Evolutionary conservation across 2,113 vertebrate species (phyloP), one percentile per base, ranked within the genome.

Genomic region (Hirundichthys speculiger): DNA sequence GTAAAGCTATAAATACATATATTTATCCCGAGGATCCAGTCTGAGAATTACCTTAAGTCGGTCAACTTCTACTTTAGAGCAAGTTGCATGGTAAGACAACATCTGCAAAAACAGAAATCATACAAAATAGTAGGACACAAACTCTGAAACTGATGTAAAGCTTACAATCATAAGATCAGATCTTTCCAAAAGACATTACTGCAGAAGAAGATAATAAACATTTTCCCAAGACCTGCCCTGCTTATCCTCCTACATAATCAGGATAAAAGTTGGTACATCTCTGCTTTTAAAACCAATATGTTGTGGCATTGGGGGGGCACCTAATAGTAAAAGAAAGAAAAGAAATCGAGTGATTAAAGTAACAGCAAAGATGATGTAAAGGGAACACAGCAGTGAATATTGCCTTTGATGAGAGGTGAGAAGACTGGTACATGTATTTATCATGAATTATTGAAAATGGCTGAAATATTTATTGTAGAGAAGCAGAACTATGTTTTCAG

Each of bases 41-140:
- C 5, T 25, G 13, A 49, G 20, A 11, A 25, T 87, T 91, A 94
- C 93, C 91, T 94, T 94, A 15, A 94, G 90, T 65, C 90, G 85
- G 82, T 93, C 93, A 20, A 94, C 93, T 82, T 94, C 93, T 53
- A 90, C 90, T 73, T 93, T 94, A 62, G 93, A 93, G 77, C 92
- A 94, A 21, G 93, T 94, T 9, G 91, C 93, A 48, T 94, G 93
- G 71, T 94, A 94, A 25, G 93, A 94, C 82, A 94, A 70, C 93
- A 94, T 92, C 93, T 94, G 66, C 48, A 57, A 76, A 53, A 64
- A 21, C 16, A 61, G n/a, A 71, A 59, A 64, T 52, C 11, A 61
- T 11, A 8, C 3, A 45, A 63, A 61, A 39, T 5, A 42, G 16
- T 53, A 7, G 41, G 4, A 22, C 22, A 15, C 13, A 45, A 11